Conservation (phyloP, 2,113 vertebrate genomes). For the Microcebus jonahi region DNA sequence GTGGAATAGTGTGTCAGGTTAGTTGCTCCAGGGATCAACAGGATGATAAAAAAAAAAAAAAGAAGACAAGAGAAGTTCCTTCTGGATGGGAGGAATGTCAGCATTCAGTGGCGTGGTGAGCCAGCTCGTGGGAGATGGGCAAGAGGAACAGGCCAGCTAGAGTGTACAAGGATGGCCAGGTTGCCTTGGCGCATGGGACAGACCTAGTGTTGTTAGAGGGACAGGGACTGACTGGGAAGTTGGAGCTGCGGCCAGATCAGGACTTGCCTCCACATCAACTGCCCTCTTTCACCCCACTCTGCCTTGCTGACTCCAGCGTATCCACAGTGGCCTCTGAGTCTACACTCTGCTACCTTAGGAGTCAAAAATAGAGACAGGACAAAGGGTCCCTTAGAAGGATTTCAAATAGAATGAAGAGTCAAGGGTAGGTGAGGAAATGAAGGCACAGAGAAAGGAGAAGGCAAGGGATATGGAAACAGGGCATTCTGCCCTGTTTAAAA, state of each 20-base stretch:
- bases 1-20: background rate
- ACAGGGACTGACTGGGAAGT: background rate
- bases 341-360: background rate
- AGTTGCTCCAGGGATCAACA: background rate
- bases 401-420: background rate
- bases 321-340: background rate
- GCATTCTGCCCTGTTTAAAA: background rate
- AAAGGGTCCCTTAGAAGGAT: background rate
- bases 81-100: background rate
- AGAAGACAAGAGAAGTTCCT: background rate
- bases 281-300: background rate
- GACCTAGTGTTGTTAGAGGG: background rate
- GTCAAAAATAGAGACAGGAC: background rate
- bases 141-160: background rate
- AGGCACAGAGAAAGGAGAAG: background rate
- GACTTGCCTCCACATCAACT: background rate
- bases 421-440: background rate
- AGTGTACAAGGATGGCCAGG: background rate
- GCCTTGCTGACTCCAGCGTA: background rate
- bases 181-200: background rate
- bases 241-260: background rate
- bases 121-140: background rate
- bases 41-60: background rate
- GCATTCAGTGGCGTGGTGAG: background rate
- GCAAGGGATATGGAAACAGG: accelerated